A percentile compares a stretch with the other conserved stretches of the same genome.
Evolutionary conservation across 2,888 invertebrate species (phyloP).

Genomic region (Ceraclea dissimilis): DNA sequence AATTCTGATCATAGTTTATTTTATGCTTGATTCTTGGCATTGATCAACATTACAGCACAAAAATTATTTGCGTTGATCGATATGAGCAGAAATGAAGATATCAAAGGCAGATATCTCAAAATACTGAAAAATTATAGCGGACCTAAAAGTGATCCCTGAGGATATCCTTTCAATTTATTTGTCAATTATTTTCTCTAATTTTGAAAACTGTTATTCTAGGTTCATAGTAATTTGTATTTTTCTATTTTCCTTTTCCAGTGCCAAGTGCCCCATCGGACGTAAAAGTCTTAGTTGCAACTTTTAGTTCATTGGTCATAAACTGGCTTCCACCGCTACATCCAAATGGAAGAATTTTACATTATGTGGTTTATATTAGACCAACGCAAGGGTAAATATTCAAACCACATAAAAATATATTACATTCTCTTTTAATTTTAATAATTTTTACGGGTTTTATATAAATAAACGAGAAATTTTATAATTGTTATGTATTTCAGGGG

Average conservation of each 20-base stretch:
- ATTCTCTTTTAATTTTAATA: background rate
- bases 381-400: slow-evolving; percentile 37
- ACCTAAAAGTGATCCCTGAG: no score
- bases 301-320: slow-evolving; percentile 72
- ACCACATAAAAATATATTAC: no score
- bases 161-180: no score
- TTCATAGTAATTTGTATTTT: no score
- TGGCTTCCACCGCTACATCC: slow-evolving; percentile 76
- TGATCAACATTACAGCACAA: slow-evolving; percentile 2
- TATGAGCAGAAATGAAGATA: no score
- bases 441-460: background rate
- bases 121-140: no score
- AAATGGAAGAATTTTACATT: slow-evolving; percentile 73
- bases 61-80: background rate
- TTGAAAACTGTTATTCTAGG: no score
- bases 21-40: no score
- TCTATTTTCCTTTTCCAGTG: slow-evolving; percentile 42
- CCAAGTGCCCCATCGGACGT: slow-evolving; percentile 78
- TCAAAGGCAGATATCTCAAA: no score
- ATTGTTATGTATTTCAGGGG: slow-evolving; percentile 19
- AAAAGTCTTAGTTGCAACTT: slow-evolving; percentile 72
- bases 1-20: no score
- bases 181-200: no score
- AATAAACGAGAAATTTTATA: no score
- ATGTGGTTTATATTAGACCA: slow-evolving; percentile 64